These are phyloP conservation scores for Anguilla marmorata DNA, from an alignment of 2,797 vertebrate genomes.

Conservation along the genomic window DNA sequence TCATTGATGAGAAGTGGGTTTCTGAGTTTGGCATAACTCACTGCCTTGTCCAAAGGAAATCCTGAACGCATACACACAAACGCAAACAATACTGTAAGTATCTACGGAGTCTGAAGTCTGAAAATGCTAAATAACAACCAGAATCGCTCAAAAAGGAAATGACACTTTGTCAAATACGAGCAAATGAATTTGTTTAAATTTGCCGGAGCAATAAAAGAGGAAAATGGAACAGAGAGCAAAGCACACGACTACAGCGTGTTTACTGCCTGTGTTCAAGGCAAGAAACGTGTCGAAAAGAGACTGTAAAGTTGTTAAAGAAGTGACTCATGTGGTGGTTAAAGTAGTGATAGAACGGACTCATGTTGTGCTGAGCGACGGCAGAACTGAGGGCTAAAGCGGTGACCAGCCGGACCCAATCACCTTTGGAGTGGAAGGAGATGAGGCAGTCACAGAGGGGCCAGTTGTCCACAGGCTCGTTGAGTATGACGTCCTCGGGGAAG, in stretches of 20 bases:
- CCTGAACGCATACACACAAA: conserved; percentile 66
- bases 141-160: not conserved
- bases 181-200: not conserved
- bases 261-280: not conserved
- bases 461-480: conserved; percentile 93
- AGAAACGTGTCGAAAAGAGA: not conserved
- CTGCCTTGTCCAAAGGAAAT: conserved; percentile 96
- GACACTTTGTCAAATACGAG: not conserved
- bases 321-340: too few relatives aligned
- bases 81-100: not conserved
- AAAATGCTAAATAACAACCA: not conserved
- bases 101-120: not conserved
- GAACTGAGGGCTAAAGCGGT: not conserved
- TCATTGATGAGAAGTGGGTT: conserved; percentile 96
- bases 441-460: conserved; percentile 98
- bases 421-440: conserved; percentile 99
- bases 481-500: conserved; percentile 94
- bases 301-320: not conserved
- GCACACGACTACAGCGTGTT: not conserved
- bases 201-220: not conserved
- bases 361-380: not conserved
- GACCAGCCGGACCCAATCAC: conserved; percentile 58
- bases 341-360: not conserved
- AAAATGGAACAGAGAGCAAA: not conserved
- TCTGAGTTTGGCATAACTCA: conserved; percentile 92